phyloP scores from a whole-genome alignment of 35 echinoderm and acorn worm species.

The Heliocidaris tuberculata region DNA sequence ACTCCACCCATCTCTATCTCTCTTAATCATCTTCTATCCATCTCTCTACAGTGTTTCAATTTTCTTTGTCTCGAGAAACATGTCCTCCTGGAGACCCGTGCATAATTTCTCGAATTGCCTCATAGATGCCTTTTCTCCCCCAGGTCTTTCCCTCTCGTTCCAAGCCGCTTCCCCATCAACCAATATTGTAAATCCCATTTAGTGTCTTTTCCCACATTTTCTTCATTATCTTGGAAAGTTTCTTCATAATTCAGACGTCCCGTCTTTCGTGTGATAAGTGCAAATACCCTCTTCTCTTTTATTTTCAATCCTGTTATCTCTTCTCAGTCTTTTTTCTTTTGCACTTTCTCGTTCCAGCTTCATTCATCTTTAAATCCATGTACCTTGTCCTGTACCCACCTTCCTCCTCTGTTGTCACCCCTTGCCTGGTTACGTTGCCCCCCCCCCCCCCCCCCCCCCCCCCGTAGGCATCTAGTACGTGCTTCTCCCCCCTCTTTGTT shows the following conservation, averaged over 20 bases:
- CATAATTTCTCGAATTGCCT: not conserved
- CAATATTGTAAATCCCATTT: too few relatives aligned
- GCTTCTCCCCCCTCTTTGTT: not conserved
- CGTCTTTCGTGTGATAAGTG: not conserved
- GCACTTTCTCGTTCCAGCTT: not conserved
- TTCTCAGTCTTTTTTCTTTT: not conserved
- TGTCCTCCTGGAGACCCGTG: not conserved
- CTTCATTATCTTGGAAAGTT: not conserved
- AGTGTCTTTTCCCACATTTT: not conserved
- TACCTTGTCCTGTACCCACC: not conserved
- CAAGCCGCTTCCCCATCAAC: not conserved
- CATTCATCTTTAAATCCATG: not conserved
- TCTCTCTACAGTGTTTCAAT: not conserved
- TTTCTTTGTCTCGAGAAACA: not conserved
- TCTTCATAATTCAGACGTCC: not conserved
- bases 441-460: not conserved
- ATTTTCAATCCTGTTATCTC: not conserved
- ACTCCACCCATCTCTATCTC: not conserved
- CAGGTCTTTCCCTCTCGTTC: not conserved
- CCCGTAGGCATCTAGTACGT: not conserved
- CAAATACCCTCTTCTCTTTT: not conserved
- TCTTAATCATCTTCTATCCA: conserved; percentile 13
- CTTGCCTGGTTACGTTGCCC: not conserved
- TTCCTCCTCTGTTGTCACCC: not conserved
- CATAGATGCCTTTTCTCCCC: not conserved